These are phyloP conservation scores for Thermophis baileyi DNA, from an alignment of 2,113 vertebrate genomes.

Conservation along the genomic window DNA sequence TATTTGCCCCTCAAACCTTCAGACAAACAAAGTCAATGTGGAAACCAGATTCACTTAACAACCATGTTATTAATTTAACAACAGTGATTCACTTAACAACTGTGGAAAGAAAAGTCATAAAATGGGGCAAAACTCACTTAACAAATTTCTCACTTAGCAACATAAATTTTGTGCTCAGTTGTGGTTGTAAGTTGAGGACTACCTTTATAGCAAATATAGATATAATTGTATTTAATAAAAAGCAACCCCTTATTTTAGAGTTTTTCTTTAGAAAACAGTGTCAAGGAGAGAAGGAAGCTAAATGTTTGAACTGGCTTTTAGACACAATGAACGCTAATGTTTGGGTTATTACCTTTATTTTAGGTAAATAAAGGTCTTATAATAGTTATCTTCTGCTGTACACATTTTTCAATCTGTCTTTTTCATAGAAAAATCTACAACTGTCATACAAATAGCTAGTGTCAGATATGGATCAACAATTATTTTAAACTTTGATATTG, in stretches of 20 bases:
- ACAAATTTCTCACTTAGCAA: neutral
- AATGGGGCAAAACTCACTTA: neutral
- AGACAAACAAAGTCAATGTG: neutral
- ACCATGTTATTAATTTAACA: neutral
- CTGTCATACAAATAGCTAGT: constrained; percentile 18
- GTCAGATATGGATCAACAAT: constrained; percentile 6
- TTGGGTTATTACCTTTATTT: neutral
- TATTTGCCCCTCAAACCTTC: neutral
- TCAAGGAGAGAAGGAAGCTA: neutral
- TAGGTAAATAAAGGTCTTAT: neutral
- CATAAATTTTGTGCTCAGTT: neutral
- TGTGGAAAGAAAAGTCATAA: neutral
- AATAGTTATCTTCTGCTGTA: neutral
- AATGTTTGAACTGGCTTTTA: neutral
- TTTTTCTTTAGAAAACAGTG: neutral
- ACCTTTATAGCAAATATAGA: neutral
- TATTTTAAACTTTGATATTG: constrained; percentile 20
- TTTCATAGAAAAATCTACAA: constrained; percentile 24
- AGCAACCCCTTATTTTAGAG: neutral
- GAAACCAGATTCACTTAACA: neutral
- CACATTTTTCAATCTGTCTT: neutral
- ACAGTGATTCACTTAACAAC: neutral
- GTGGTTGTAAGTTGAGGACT: neutral
- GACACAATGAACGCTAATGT: constrained; percentile 14
- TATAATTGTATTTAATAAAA: neutral